Percentiles rank a stretch among this genome's conserved stretches.
phyloP scores from a whole-genome alignment of 37 sponge, comb jelly and placozoan genomes.

The Cliona cf. orientalis region DNA sequence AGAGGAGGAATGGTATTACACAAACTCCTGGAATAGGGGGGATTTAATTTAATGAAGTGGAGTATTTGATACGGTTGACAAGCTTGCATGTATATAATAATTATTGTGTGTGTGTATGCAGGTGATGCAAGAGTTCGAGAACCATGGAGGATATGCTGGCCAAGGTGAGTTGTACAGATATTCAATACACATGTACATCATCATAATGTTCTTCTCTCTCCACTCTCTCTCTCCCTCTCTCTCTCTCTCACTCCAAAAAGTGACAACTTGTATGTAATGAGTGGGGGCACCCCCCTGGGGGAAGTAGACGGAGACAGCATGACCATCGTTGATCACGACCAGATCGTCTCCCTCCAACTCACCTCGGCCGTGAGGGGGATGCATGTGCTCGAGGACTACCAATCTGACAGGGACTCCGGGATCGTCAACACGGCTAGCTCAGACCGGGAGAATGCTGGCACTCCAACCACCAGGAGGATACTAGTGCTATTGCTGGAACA shows the following conservation, averaged over 20 bases:
- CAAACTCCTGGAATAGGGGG: too few relatives aligned
- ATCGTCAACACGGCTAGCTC: slow-evolving; percentile 59
- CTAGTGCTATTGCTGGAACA: slow-evolving; percentile 80
- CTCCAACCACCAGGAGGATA: slow-evolving; percentile 40
- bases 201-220: background rate
- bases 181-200: background rate
- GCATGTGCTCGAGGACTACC: slow-evolving; percentile 66
- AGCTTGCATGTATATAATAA: too few relatives aligned
- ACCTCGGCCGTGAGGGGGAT: slow-evolving; percentile 77
- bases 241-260: slow-evolving; percentile 14
- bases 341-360: slow-evolving; percentile 56
- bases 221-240: background rate
- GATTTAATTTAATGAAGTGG: too few relatives aligned
- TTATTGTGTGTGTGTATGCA: too few relatives aligned
- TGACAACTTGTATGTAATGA: slow-evolving; percentile 68
- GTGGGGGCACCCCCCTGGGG: slow-evolving; percentile 70
- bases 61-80: too few relatives aligned
- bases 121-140: slow-evolving; percentile 48
- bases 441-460: slow-evolving; percentile 7
- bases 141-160: slow-evolving; percentile 56
- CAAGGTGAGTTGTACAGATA: slow-evolving; percentile 42
- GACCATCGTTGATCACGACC: slow-evolving; percentile 48
- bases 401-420: slow-evolving; percentile 80
- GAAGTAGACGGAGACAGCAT: slow-evolving; percentile 67
- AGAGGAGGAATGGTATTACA: too few relatives aligned